phyloP scores from a whole-genome alignment of 2,888 invertebrate genomes.

The Brachyopa scutellaris region DNA sequence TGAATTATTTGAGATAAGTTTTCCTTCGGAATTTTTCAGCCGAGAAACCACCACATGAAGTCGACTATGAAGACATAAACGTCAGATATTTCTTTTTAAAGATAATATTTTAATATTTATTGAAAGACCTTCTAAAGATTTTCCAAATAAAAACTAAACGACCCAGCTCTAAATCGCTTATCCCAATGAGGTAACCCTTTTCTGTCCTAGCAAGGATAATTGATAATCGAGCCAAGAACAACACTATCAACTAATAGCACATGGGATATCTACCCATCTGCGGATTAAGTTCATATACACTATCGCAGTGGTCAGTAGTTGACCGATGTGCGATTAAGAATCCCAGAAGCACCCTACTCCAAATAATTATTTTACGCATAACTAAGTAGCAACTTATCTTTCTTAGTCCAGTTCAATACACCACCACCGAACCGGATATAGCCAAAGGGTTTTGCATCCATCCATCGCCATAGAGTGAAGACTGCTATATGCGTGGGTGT shows the following conservation, averaged over 20 bases:
- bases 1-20: too few relatives aligned
- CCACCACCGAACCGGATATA: slow-evolving; percentile 6
- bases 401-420: slow-evolving; percentile 71
- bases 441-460: slow-evolving; percentile 34
- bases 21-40: too few relatives aligned
- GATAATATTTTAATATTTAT: not conserved
- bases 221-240: slow-evolving; percentile 53
- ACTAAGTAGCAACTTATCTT: slow-evolving; percentile 72
- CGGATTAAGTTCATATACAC: slow-evolving; percentile 55
- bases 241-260: slow-evolving; percentile 41
- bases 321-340: slow-evolving; percentile 68
- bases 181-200: slow-evolving; percentile 45
- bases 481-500: slow-evolving; percentile 14
- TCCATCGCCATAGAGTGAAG: not conserved
- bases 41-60: too few relatives aligned
- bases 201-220: slow-evolving; percentile 50
- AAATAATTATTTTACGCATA: slow-evolving; percentile 72
- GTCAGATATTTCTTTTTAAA: not conserved
- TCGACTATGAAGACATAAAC: not conserved
- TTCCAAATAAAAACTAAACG: not conserved
- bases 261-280: slow-evolving; percentile 61
- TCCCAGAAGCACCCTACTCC: slow-evolving; percentile 38
- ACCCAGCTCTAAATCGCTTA: not conserved
- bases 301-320: slow-evolving; percentile 39
- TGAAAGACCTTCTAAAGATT: not conserved